phyloP scores from a whole-genome alignment of 2,888 invertebrate genomes.

The Blera fallax region DNA sequence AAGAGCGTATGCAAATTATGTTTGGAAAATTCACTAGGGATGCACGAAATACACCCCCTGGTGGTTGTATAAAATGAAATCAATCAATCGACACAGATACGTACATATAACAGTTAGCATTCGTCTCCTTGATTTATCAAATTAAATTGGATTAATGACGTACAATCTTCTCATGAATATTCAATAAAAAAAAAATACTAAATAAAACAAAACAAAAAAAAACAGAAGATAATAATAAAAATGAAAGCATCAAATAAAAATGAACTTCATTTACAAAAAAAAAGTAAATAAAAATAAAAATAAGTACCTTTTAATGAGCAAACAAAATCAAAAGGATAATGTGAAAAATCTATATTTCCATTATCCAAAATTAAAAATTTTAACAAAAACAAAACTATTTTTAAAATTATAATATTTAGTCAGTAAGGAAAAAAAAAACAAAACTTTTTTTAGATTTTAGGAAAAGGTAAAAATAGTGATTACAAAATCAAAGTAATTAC shows the following conservation, averaged over 20 bases:
- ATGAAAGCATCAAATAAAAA: conserved; percentile 24
- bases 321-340: conserved; percentile 79
- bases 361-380: conserved; percentile 57
- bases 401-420: conserved; percentile 54
- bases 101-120: not conserved
- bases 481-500: conserved; percentile 15
- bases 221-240: conserved; percentile 61
- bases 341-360: conserved; percentile 73
- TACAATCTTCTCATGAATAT: conserved; percentile 23
- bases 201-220: not conserved
- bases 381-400: conserved; percentile 50
- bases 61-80: conserved; percentile 23
- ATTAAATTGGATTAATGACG: conserved; percentile 43
- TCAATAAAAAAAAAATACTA: conserved; percentile 10
- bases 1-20: conserved; percentile 63
- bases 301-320: conserved; percentile 77
- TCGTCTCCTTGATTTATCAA: not conserved
- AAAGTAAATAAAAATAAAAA: conserved; percentile 26
- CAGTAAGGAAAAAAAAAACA: conserved; percentile 31
- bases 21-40: conserved; percentile 20
- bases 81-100: conserved; percentile 12
- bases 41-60: conserved; percentile 8
- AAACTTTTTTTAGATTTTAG: conserved; percentile 31
- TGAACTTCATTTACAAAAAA: conserved; percentile 21
- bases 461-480: conserved; percentile 10